Base-by-base conservation (phyloP, 1,140 invertebrate genomes). In the Coelopa frigida region DNA sequence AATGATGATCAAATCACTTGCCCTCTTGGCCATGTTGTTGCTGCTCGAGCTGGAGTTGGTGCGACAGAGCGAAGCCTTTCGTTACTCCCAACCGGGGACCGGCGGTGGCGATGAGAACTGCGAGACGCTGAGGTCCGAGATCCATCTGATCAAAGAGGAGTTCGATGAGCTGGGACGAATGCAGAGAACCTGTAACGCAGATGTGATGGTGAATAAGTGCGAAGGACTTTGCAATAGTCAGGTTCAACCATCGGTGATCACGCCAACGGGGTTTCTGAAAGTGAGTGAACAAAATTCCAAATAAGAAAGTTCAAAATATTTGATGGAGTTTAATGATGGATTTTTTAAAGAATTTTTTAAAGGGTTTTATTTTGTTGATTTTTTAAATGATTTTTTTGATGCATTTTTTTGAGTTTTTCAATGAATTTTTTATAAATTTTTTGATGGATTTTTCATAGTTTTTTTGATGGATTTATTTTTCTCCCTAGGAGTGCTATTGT, bases 181-280 rank as follows among this genome's bases (percentile, higher is more conserved):
- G 53, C 76, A 83, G 53, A 75, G 89, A 59, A 89, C 85, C 5
- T 94, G 90, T 60, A 89, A 86, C 65, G 88, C 85, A 11, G 88
- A 91, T 67, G 76, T 94, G 14, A 79, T 76, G 18, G 85, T 89
- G 0, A 91, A 85, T 57, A 94, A 92, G 72, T 91, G 88, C 58
- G 89, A 94, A 72, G 90, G 90, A 22, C 81, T 84, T 49, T 94
- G 90, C 59, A 84, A 78, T 52, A 94, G 90, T 48, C 88, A 91
- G 73, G 85, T 94, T 21, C 86, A 91, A 61, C 90, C 90, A 1
- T 91, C 87, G 48, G 86, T 92, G 12, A 80, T 86, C 27, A 85
- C 87, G 10, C 80, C 85, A 8, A 89, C 87, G 26, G 90, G 90
- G 54, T 93, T 94, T 75, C 72, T 87, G 36, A 94, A 93, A 79